phyloP scores from a whole-genome alignment of 2,888 invertebrate genomes.

The Osedax fenrisi region DNA sequence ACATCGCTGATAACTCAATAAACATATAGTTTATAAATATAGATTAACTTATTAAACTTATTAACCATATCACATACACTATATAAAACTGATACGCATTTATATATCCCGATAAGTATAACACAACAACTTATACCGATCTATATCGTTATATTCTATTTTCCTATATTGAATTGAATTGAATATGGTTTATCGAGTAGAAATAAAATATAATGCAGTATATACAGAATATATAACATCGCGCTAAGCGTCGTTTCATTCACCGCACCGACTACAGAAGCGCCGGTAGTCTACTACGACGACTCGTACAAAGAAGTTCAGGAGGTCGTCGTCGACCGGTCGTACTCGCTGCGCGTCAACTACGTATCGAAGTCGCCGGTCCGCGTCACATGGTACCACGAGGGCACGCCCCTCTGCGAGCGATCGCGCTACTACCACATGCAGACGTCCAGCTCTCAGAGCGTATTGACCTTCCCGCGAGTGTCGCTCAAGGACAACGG shows the following conservation, averaged over 20 bases:
- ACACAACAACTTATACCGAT: no score
- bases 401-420: conserved; percentile 31
- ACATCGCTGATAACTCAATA: no score
- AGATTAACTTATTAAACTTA: no score
- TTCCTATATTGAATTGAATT: no score
- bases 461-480: neutral
- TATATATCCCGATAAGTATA: no score
- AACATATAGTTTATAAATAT: no score
- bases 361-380: conserved; percentile 50
- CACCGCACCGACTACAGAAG: conserved; percentile 27
- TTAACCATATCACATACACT: no score
- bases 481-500: neutral
- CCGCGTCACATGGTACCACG: conserved; percentile 46
- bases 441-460: neutral
- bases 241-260: neutral
- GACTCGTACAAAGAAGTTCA: conserved; percentile 30
- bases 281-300: conserved; percentile 34
- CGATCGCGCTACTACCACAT: neutral
- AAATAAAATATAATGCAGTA: no score
- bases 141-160: no score
- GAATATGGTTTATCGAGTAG: no score
- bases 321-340: conserved; percentile 35
- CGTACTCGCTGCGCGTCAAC: conserved; percentile 36
- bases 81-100: no score
- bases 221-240: no score